Evolutionary conservation across 2,797 vertebrate species (phyloP).

Genomic region (Hyperoplus immaculatus): DNA sequence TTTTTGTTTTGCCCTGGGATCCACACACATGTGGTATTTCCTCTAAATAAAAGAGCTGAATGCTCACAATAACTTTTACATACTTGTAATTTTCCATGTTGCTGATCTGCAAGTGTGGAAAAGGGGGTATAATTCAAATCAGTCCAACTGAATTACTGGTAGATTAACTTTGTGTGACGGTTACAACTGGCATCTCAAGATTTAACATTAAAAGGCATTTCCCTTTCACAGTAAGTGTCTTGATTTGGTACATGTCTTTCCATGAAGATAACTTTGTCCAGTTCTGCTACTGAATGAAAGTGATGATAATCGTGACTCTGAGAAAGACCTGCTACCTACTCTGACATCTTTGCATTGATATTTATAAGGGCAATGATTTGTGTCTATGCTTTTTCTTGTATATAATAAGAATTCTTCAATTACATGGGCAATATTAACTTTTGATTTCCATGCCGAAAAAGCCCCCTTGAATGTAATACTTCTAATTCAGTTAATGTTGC

Average conservation of each 20-base stretch:
- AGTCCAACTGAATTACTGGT: too few relatives aligned
- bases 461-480: too few relatives aligned
- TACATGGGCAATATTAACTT: too few relatives aligned
- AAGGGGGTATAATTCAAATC: too few relatives aligned
- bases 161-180: not conserved
- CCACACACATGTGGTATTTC: not conserved
- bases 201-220: not conserved
- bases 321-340: conserved; percentile 81
- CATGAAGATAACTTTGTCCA: conserved; percentile 91
- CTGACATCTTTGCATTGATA: not conserved
- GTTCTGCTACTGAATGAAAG: conserved; percentile 95
- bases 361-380: too few relatives aligned
- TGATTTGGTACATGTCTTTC: conserved; percentile 79
- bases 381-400: too few relatives aligned
- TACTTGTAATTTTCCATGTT: too few relatives aligned
- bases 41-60: not conserved
- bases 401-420: too few relatives aligned
- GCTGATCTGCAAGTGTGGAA: too few relatives aligned
- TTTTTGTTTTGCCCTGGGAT: not conserved
- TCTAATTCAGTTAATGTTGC: not conserved
- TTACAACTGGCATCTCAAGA: not conserved
- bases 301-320: conserved; percentile 87
- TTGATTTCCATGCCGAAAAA: too few relatives aligned
- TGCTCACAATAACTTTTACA: too few relatives aligned
- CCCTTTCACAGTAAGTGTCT: not conserved